phyloP scores from a whole-genome alignment of 2,888 invertebrate species.

The Lydus trimaculatus region DNA sequence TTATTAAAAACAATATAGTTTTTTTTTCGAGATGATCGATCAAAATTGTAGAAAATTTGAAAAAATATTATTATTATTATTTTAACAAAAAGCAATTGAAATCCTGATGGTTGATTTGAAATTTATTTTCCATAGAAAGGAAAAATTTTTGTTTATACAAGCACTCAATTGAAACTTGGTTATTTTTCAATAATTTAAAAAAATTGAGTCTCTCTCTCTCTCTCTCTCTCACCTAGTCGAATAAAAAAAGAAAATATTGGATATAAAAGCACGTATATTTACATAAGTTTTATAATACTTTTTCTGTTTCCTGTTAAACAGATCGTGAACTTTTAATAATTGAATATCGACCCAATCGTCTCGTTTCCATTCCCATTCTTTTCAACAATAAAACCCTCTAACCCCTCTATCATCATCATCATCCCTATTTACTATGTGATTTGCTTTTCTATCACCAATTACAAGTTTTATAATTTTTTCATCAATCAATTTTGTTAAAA shows the following conservation, averaged over 20 bases:
- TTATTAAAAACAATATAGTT: neutral
- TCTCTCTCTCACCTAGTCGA: too few relatives aligned
- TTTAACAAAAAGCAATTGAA: neutral
- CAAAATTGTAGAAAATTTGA: neutral
- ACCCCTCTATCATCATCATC: neutral
- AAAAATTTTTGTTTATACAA: neutral
- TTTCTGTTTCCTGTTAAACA: constrained; percentile 40
- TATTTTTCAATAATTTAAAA: constrained; percentile 6
- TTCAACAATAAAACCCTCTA: neutral
- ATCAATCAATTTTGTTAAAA: constrained; percentile 41
- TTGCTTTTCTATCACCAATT: constrained; percentile 54
- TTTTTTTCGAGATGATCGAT: neutral
- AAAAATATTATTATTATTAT: neutral
- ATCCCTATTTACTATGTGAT: constrained; percentile 47
- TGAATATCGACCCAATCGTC: constrained; percentile 47
- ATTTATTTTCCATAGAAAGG: neutral
- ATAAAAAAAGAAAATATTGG: constrained; percentile 43
- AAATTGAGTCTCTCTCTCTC: neutral
- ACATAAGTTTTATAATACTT: constrained; percentile 34
- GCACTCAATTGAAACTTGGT: neutral
- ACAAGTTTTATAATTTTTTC: constrained; percentile 40
- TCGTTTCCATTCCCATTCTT: constrained; percentile 1
- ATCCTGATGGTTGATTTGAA: neutral
- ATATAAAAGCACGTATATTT: constrained; percentile 36
- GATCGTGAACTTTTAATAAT: constrained; percentile 50